Conservation (phyloP, 2,888 invertebrate species). For the Pachycephus smyrnensis region DNA sequence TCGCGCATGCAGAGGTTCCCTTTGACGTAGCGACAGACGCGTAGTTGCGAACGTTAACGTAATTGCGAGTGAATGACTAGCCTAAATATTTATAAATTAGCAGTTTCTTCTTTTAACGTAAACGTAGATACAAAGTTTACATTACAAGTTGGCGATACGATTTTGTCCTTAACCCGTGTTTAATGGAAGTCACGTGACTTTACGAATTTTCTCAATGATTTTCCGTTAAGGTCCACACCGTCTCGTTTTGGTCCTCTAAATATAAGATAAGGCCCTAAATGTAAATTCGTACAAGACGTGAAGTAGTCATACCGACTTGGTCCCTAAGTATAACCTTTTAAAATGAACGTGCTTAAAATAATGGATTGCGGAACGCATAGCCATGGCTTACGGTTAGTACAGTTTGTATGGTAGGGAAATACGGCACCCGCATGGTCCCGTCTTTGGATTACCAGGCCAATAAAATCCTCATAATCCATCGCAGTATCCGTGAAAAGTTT, state of each 20-base stretch:
- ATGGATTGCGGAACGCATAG: conserved; percentile 20
- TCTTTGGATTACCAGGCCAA: conserved; percentile 43
- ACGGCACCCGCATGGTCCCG: conserved; percentile 32
- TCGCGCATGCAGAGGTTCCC: background rate
- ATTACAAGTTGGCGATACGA: background rate
- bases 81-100: background rate
- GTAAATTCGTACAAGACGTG: background rate
- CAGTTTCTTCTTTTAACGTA: background rate
- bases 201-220: background rate
- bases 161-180: background rate
- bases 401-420: conserved; percentile 28
- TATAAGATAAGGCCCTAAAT: background rate
- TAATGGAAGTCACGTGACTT: background rate
- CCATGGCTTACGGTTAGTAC: background rate
- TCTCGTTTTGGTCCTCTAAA: background rate
- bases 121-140: background rate
- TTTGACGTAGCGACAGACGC: background rate
- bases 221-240: background rate
- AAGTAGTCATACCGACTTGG: background rate
- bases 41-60: background rate
- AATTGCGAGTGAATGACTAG: background rate
- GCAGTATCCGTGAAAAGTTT: background rate
- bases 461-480: conserved; percentile 43
- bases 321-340: background rate
- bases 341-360: conserved; percentile 29